phyloP scores from a whole-genome alignment of 2,797 vertebrate species.

The Muscicapa striata region DNA sequence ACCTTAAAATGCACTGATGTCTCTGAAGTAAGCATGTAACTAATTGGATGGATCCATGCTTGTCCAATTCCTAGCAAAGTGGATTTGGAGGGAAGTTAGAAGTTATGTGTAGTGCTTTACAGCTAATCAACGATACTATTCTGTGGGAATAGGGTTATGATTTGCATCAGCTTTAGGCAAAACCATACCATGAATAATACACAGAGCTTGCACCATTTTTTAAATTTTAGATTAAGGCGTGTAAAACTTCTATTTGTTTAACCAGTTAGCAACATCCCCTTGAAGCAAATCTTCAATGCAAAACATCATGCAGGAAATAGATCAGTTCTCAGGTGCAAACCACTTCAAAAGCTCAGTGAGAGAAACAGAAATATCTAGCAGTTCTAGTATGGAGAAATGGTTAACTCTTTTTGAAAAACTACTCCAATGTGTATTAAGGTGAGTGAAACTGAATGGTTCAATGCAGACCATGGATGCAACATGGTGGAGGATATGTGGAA shows the following conservation, averaged over 20 bases:
- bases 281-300: not conserved
- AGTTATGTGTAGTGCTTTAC: not conserved
- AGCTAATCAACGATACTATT: not conserved
- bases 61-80: not conserved
- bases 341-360: not conserved
- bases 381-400: not conserved
- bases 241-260: not conserved
- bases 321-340: not conserved
- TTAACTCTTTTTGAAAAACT: not conserved
- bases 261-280: not conserved
- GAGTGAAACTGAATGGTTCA: not conserved
- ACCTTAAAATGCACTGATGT: not conserved
- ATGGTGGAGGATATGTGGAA: not conserved
- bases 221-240: not conserved
- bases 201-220: not conserved
- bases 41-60: not conserved
- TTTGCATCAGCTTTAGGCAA: conserved; percentile 29
- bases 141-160: not conserved
- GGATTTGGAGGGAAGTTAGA: not conserved
- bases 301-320: not conserved
- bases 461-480: not conserved
- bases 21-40: not conserved
- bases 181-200: not conserved
- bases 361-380: not conserved
- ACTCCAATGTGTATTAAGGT: not conserved